A percentile compares a stretch with the other conserved stretches of the same genome.
Evolutionary conservation across 2,888 invertebrate species (phyloP).

Genomic region (Molorchus minor): DNA sequence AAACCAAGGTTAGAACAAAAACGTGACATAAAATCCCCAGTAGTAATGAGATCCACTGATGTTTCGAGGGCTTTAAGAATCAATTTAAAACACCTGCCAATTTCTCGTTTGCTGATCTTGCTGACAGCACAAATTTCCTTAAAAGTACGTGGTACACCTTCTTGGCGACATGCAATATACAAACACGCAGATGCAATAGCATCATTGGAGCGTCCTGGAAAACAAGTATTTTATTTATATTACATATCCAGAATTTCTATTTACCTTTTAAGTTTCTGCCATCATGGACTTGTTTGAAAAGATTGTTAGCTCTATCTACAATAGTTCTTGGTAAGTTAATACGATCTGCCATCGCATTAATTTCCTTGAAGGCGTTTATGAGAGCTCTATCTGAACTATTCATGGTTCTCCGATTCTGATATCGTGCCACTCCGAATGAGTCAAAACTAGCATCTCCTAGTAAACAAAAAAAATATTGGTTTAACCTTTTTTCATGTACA

Average conservation of each 20-base stretch:
- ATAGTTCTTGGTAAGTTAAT: constrained; percentile 97
- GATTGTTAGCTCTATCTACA: constrained; percentile 93
- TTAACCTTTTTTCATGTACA: neutral
- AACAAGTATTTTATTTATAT: neutral
- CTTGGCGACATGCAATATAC: constrained; percentile 98
- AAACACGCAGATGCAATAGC: constrained; percentile 98
- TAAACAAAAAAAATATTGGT: neutral
- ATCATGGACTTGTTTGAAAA: constrained; percentile 98
- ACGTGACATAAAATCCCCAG: constrained; percentile 98
- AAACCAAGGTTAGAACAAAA: constrained; percentile 97
- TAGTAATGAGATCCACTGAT: constrained; percentile 96
- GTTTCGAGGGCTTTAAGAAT: constrained; percentile 96
- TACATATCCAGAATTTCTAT: neutral
- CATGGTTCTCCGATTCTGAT: constrained; percentile 80
- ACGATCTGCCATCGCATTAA: constrained; percentile 97
- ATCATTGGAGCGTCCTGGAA: constrained; percentile 82
- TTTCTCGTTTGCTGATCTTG: constrained; percentile 99
- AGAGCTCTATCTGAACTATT: constrained; percentile 95
- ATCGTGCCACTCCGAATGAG: constrained; percentile 82
- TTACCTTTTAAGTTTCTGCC: constrained; percentile 91
- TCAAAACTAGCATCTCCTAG: constrained; percentile 84
- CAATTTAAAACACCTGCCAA: constrained; percentile 96
- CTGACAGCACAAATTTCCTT: constrained; percentile 99
- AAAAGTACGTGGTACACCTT: constrained; percentile 98
- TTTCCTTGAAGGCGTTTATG: constrained; percentile 96